Evolutionary conservation across 2,888 invertebrate species (phyloP), one percentile per base, ranked within the genome.

Genomic region (Caradrina clavipalpis): DNA sequence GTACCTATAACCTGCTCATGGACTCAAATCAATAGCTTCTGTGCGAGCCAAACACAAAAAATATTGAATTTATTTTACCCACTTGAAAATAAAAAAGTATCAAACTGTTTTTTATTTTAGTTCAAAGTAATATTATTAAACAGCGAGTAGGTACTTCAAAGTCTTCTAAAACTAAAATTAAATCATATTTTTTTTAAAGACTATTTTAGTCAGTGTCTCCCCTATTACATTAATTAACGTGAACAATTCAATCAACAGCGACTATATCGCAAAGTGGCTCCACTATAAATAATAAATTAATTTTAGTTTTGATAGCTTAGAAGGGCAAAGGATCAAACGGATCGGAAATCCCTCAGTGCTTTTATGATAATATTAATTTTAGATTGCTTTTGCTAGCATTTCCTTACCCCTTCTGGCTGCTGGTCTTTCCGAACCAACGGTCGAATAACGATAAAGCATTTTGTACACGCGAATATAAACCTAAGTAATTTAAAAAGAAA

Each of bases 351-450:
- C 39, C 21, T 73, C 22, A 50, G 31, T 26, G 15, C 17, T 31
- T 11, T 61, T 47, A 10, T 56, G 21, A 47, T 56, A 56, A 56
- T 73, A 75, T 31, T 42, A 31, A 47, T 22, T 47, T 39, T 59
- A 13, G 17, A 49, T 57, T 57, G 15, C 13, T n/a, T 68, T 68
- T 47, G 50, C 22, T 45, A 8, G 8, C 11, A 55, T 69, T 69
- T 49, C 42, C 69, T 31, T 60, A 50, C 31, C 51, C 15, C 19
- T 45, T 53, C 13, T 19, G 35, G 35, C 17, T 49, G 31, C 59
- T 39, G 47, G 31, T 60, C 11, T 60, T 67, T 68, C 49, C 15
- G 45, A 39, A 15, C n/a, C 17, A 35, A 60, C 2, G 17, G 13
- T 47, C 42, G 19, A 55, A 62, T 53, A 15, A 54, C 19, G 4